phyloP scores from a whole-genome alignment of 2,113 vertebrate species.

The Nothobranchius furzeri region DNA sequence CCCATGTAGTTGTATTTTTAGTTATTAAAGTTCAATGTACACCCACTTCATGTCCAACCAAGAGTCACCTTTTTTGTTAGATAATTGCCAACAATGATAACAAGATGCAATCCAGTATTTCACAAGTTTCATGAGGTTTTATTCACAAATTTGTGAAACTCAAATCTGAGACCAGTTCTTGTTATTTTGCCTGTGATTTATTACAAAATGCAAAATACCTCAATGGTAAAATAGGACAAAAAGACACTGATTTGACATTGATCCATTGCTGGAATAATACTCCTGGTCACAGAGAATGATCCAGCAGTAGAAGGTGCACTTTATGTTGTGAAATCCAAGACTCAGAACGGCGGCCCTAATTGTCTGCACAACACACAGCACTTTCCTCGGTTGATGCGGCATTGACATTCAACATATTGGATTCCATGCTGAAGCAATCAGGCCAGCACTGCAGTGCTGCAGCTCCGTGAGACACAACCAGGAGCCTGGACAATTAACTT shows the following conservation, averaged over 20 bases:
- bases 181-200: conserved; percentile 12
- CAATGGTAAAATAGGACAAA: conserved; percentile 23
- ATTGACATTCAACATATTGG: conserved; percentile 70
- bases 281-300: conserved; percentile 44
- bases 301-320: conserved; percentile 9
- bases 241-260: conserved; percentile 37
- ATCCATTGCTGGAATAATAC: conserved; percentile 41
- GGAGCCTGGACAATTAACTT: conserved; percentile 76
- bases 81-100: too few species aligned
- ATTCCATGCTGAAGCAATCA: conserved; percentile 66
- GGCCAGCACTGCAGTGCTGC: conserved; percentile 35
- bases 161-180: background rate
- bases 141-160: background rate
- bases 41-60: too few species aligned
- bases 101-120: too few species aligned
- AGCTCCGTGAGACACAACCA: conserved; percentile 49
- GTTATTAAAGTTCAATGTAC: too few species aligned
- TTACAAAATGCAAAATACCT: conserved; percentile 4
- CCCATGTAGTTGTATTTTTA: too few species aligned
- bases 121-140: too few species aligned
- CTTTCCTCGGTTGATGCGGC: conserved; percentile 57
- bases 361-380: conserved; percentile 54
- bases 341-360: conserved; percentile 48
- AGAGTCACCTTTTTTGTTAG: too few species aligned
- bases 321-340: conserved; percentile 43